phyloP scores from a whole-genome alignment of 2,113 vertebrate species.

The Orientallactaga bullata region DNA sequence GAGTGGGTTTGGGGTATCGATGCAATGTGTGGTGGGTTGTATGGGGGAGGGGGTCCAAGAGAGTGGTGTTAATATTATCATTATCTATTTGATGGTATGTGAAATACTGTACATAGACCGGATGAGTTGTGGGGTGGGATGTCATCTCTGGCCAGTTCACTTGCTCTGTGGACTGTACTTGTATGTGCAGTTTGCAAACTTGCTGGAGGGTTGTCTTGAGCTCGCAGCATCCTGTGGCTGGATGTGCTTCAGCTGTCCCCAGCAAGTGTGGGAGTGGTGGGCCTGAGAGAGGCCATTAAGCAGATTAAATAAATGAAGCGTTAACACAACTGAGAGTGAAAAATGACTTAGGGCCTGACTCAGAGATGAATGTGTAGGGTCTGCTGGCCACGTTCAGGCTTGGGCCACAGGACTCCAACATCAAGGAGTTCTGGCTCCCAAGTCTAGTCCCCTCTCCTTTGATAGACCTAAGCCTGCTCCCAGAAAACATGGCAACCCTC shows the following conservation, averaged over 20 bases:
- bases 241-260: background rate
- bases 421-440: background rate
- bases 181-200: slow-evolving; percentile 9
- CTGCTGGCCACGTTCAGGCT: background rate
- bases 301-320: slow-evolving; percentile 79
- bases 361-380: background rate
- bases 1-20: slow-evolving; percentile 58
- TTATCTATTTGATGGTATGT: slow-evolving; percentile 66
- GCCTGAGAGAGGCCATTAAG: slow-evolving; percentile 9
- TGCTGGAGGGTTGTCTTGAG: background rate
- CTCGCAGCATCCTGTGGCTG: background rate
- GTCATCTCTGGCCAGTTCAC: slow-evolving; percentile 31
- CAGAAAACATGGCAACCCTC: background rate
- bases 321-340: slow-evolving; percentile 50
- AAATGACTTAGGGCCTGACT: background rate
- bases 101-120: slow-evolving; percentile 66
- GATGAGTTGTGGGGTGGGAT: slow-evolving; percentile 69
- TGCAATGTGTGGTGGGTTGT: slow-evolving; percentile 36
- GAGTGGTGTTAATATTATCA: slow-evolving; percentile 63
- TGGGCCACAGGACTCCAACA: background rate
- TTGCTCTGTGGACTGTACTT: slow-evolving; percentile 6
- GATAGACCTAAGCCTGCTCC: background rate
- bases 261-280: slow-evolving; percentile 30
- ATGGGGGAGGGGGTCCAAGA: background rate
- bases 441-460: background rate